Conservation (phyloP, 2,888 invertebrate species). For the Opisthograptis luteolata region DNA sequence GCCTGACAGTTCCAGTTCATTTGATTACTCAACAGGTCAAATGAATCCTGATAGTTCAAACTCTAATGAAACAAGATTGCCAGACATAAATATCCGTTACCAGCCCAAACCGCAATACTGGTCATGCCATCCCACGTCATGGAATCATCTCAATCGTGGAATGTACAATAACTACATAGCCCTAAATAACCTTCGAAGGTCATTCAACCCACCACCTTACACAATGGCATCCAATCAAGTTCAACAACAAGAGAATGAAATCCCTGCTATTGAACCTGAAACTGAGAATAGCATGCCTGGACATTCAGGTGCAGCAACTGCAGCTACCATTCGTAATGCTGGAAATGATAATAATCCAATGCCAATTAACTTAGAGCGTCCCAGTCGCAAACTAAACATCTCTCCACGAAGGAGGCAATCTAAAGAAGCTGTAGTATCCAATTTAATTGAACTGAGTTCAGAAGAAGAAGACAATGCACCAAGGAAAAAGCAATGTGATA, state of each 20-base stretch:
- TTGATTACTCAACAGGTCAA: slow-evolving; percentile 59
- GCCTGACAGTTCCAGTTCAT: slow-evolving; percentile 74
- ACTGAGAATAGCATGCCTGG: slow-evolving; percentile 1
- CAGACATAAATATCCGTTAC: slow-evolving; percentile 69
- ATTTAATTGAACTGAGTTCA: slow-evolving; percentile 78
- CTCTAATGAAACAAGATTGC: slow-evolving; percentile 46
- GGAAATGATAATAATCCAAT: slow-evolving; percentile 5
- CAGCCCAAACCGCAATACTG: slow-evolving; percentile 70
- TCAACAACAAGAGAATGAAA: background rate
- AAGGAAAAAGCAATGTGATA: slow-evolving; percentile 62
- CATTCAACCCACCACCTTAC: slow-evolving; percentile 57
- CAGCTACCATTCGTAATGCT: background rate
- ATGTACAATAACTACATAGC: slow-evolving; percentile 62
- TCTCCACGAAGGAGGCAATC: slow-evolving; percentile 73
- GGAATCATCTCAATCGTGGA: slow-evolving; percentile 20
- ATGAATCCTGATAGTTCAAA: slow-evolving; percentile 53
- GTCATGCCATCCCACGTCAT: slow-evolving; percentile 52
- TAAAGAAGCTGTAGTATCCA: slow-evolving; percentile 65
- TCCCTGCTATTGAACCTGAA: slow-evolving; percentile 3
- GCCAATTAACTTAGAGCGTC: slow-evolving; percentile 60
- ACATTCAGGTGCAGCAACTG: background rate
- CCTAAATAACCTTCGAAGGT: slow-evolving; percentile 59
- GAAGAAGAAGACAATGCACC: slow-evolving; percentile 76
- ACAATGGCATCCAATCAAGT: slow-evolving; percentile 38
- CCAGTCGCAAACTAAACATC: slow-evolving; percentile 74